Base-by-base conservation (phyloP, 2,888 invertebrate genomes). In the Ptychoptera albimana region DNA sequence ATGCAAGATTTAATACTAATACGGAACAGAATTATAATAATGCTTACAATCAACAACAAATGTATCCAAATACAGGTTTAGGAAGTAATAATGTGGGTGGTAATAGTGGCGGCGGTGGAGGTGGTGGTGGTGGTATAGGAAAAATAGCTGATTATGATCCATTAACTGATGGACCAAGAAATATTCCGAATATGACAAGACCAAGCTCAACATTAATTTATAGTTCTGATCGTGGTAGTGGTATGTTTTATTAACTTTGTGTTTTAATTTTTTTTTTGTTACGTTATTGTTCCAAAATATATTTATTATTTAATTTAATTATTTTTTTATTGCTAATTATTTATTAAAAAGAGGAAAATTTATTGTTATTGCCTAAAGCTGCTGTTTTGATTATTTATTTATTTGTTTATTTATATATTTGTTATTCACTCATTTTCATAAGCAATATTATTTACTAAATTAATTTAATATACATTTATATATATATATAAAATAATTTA, bases 131-230 rank as follows among this genome's bases (percentile, higher is more conserved):
- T 46, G 71, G 71, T 60, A 74, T 84, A 59, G 76, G 83, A 50
- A 73, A 81, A 68, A 83, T 84, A 52, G 81, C 82, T 51, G 85
- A 86, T 57, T 85, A 84, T 56, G 85, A 86, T 61, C 84, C 85
- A 3, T 66, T 80, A 50, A 75, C 73, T 52, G 81, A 81, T 56
- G 77, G 79, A 40, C 80, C 80, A 12, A 70, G 81, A 49, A 72
- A 71, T 41, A 71, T 75, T 48, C 80, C 82, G 1, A 82, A 82
- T 58, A 79, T 85, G 5, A 77, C 80, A 48, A 70, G 85, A 54
- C 79, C 82, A 54, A 81, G 82, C 4, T 82, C 86, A 43, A 87
- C 86, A 14, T 73, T 89, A 51, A 86, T 89, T 56, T 89, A 88
- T 64, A 86, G 86, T 54, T 82, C 82, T 38, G 79, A 82, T 60